phyloP scores from a whole-genome alignment of 2,888 invertebrate species.

The Fissipunctia ypsillon region DNA sequence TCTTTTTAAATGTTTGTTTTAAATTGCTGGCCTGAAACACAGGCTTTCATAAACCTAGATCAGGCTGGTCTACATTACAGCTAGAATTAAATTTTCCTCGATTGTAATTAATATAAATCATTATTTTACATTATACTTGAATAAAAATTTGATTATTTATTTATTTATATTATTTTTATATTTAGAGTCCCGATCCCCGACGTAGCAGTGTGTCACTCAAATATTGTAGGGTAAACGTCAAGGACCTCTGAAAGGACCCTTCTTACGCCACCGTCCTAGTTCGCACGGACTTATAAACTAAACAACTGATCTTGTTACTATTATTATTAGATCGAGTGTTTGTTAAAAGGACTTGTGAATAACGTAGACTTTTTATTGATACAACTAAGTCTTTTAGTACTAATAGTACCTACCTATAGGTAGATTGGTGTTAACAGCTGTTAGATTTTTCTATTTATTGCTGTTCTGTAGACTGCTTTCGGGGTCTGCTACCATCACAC shows the following conservation, averaged over 20 bases:
- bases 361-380: not conserved
- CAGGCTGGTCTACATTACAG: no score
- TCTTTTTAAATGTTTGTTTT: no score
- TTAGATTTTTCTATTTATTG: constrained; percentile 25
- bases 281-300: constrained; percentile 61
- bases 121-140: no score
- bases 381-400: constrained; percentile 9
- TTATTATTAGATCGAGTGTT: constrained; percentile 23
- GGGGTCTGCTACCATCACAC: constrained; percentile 53
- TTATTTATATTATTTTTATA: constrained; percentile 27
- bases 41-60: no score
- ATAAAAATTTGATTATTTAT: no score
- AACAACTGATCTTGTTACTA: constrained; percentile 52
- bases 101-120: no score
- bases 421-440: constrained; percentile 22
- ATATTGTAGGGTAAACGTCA: constrained; percentile 77
- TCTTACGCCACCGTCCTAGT: constrained; percentile 66
- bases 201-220: constrained; percentile 69
- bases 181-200: constrained; percentile 38
- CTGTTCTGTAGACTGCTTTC: constrained; percentile 41
- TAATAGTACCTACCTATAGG: not conserved
- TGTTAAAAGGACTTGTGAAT: not conserved
- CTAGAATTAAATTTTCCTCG: no score
- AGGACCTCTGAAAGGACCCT: constrained; percentile 71
- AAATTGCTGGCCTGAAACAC: no score